Evolutionary conservation across 2,888 invertebrate genomes (phyloP).

Genomic region (Marasmarcha lunaedactyla): DNA sequence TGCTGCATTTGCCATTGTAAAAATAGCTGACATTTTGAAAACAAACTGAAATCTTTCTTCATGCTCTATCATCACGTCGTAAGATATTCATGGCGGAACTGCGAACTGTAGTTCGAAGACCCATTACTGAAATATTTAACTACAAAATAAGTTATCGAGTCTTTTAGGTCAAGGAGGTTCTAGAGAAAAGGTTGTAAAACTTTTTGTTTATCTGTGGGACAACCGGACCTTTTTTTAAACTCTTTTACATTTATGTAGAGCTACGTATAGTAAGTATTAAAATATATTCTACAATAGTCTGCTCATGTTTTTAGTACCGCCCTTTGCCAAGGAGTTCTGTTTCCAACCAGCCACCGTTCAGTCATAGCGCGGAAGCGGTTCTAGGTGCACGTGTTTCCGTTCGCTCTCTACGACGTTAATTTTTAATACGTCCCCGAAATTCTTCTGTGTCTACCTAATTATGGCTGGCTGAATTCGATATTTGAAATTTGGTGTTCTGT

Average conservation of each 20-base stretch:
- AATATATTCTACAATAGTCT: too few relatives aligned
- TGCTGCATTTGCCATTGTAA: too few relatives aligned
- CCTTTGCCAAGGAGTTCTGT: slow-evolving; percentile 7
- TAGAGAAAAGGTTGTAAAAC: not conserved
- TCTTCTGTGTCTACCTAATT: slow-evolving; percentile 14
- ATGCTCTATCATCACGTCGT: too few relatives aligned
- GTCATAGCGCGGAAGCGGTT: slow-evolving; percentile 15
- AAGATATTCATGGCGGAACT: too few relatives aligned
- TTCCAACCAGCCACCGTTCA: slow-evolving; percentile 21
- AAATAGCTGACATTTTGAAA: too few relatives aligned
- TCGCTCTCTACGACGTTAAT: slow-evolving; percentile 32
- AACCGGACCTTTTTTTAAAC: not conserved
- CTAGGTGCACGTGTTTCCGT: slow-evolving; percentile 16
- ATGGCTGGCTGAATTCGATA: slow-evolving; percentile 23
- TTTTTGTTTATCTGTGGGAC: not conserved
- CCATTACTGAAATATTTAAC: too few relatives aligned
- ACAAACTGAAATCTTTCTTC: too few relatives aligned
- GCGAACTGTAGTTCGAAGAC: too few relatives aligned
- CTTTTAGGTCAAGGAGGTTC: too few relatives aligned
- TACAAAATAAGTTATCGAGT: too few relatives aligned
- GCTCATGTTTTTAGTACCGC: not conserved
- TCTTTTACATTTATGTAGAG: too few relatives aligned
- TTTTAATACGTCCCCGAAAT: slow-evolving; percentile 44
- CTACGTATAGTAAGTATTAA: too few relatives aligned
- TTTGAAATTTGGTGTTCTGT: slow-evolving; percentile 10